These are phyloP conservation scores for Bicyclus anynana DNA, from an alignment of 1,140 invertebrate species.

Conservation along the genomic window DNA sequence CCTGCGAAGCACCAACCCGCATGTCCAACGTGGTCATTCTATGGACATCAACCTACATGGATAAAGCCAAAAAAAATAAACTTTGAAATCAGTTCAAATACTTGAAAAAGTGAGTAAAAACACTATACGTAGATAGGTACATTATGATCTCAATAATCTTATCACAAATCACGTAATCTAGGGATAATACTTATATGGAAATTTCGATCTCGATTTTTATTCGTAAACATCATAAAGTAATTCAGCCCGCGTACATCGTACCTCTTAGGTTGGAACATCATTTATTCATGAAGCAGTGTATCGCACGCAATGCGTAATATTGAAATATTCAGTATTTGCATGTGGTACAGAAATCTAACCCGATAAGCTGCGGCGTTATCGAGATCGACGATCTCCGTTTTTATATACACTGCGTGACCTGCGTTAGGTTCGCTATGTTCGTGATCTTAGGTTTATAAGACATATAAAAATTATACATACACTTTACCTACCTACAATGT, in stretches of 20 bases:
- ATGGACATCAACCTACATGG: no score
- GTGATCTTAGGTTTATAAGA: not conserved
- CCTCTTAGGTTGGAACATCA: conserved; percentile 21
- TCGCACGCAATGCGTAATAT: conserved; percentile 36
- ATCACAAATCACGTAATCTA: no score
- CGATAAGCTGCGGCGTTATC: conserved; percentile 40
- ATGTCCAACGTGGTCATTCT: no score
- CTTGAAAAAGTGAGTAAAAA: no score
- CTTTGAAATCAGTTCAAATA: no score
- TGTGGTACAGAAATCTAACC: conserved; percentile 37
- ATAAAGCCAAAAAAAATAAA: no score
- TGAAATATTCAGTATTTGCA: conserved; percentile 38
- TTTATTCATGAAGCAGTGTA: conserved; percentile 33
- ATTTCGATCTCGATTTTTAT: not conserved
- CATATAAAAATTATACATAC: not conserved
- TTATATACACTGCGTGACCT: conserved; percentile 33
- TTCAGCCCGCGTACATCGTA: conserved; percentile 19
- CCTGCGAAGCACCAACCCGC: no score
- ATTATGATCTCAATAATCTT: no score
- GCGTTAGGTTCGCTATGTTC: not conserved
- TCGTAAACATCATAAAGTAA: conserved; percentile 1
- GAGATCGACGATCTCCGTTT: conserved; percentile 27
- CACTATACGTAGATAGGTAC: no score
- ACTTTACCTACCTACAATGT: not conserved
- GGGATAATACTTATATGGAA: not conserved